These are phyloP conservation scores for Acleris laterana DNA, from an alignment of 2,888 invertebrate genomes.

Conservation along the genomic window DNA sequence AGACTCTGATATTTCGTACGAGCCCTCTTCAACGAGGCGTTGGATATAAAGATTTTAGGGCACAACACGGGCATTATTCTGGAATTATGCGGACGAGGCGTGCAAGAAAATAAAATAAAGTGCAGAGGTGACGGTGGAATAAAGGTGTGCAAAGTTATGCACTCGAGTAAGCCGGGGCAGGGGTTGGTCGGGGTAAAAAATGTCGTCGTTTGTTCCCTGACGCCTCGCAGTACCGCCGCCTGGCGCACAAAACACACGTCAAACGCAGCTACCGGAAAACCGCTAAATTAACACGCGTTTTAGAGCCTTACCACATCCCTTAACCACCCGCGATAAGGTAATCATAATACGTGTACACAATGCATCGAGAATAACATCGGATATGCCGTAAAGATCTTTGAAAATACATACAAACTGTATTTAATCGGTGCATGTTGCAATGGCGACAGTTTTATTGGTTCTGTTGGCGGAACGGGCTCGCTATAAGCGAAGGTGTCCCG, in stretches of 20 bases:
- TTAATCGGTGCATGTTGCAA: slow-evolving; percentile 62
- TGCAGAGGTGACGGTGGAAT: slow-evolving; percentile 71
- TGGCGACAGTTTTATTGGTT: slow-evolving; percentile 68
- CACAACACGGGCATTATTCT: slow-evolving; percentile 70
- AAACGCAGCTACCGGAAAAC: slow-evolving; percentile 58
- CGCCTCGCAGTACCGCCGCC: slow-evolving; percentile 38
- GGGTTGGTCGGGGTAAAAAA: slow-evolving; percentile 50
- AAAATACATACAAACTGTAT: slow-evolving; percentile 57
- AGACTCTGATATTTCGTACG: slow-evolving; percentile 76
- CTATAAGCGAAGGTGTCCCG: slow-evolving; percentile 46
- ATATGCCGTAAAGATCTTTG: slow-evolving; percentile 56
- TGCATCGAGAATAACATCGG: slow-evolving; percentile 60
- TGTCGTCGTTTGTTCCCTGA: slow-evolving; percentile 54
- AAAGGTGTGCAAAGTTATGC: slow-evolving; percentile 65
- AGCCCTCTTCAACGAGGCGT: slow-evolving; percentile 65
- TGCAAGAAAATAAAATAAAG: slow-evolving; percentile 78
- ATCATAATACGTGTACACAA: slow-evolving; percentile 61
- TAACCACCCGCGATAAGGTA: slow-evolving; percentile 64
- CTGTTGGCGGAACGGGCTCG: slow-evolving; percentile 59
- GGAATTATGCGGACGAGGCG: slow-evolving; percentile 74
- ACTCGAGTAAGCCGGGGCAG: slow-evolving; percentile 57
- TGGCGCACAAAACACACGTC: slow-evolving; percentile 33
- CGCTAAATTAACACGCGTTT: slow-evolving; percentile 70
- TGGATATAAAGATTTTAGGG: slow-evolving; percentile 68
- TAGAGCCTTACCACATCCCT: slow-evolving; percentile 70